Evolutionary conservation across 2,113 vertebrate genomes (phyloP).

Genomic region (Pollimyrus isidori): DNA sequence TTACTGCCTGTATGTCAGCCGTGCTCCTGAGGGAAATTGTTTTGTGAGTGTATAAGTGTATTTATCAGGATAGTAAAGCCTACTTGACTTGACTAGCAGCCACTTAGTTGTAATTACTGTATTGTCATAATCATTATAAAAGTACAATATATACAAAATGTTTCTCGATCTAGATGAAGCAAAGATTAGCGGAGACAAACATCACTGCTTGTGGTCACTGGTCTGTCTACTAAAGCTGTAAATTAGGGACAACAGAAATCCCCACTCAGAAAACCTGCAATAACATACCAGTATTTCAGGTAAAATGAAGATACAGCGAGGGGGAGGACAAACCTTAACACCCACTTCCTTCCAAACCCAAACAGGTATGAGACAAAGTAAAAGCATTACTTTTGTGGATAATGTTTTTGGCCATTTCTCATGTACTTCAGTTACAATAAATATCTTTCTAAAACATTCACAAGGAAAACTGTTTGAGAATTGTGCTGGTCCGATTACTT

Average conservation of each 20-base stretch:
- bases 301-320: background rate
- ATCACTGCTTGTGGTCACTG: background rate
- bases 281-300: background rate
- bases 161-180: background rate
- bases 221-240: background rate
- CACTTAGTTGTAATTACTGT: background rate
- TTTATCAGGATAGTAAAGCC: background rate
- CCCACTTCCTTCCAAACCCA: background rate
- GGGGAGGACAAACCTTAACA: background rate
- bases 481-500: background rate
- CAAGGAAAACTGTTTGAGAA: background rate
- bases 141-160: background rate
- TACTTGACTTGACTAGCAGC: background rate
- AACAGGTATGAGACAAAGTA: background rate
- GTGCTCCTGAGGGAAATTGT: background rate
- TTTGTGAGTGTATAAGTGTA: background rate
- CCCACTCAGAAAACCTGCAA: background rate
- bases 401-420: background rate
- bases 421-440: background rate
- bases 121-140: background rate
- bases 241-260: background rate
- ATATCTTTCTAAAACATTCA: background rate
- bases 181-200: background rate
- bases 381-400: background rate
- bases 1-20: background rate